A percentile compares a stretch with the other conserved stretches of the same genome.
Evolutionary conservation across 2,113 vertebrate species (phyloP).

Genomic region (Falcunculus frontatus): DNA sequence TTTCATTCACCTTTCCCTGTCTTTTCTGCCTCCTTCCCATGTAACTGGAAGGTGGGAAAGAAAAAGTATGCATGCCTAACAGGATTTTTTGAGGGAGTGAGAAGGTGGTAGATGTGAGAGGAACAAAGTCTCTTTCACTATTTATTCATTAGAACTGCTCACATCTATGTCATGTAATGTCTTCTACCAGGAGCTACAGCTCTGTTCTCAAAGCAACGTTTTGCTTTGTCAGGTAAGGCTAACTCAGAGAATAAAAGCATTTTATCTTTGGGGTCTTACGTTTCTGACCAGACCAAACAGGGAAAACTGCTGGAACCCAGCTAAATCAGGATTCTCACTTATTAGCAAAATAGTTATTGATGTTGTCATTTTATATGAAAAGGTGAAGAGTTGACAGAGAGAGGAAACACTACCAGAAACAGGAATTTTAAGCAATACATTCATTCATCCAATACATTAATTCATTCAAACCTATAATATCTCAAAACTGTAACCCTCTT

Average conservation of each 20-base stretch:
- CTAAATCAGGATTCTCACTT: neutral
- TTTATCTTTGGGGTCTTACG: neutral
- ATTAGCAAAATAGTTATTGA: neutral
- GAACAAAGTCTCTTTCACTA: neutral
- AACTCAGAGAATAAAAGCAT: neutral
- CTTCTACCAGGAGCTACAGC: neutral
- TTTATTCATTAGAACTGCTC: neutral
- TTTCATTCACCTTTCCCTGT: neutral
- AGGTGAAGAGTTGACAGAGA: neutral
- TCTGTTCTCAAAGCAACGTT: neutral
- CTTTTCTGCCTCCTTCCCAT: neutral
- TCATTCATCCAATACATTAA: neutral
- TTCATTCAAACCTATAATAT: neutral
- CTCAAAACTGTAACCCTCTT: neutral
- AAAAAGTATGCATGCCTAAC: neutral
- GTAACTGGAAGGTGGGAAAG: neutral
- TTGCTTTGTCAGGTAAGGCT: neutral
- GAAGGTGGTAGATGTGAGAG: neutral
- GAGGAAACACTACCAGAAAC: neutral
- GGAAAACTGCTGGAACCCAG: neutral
- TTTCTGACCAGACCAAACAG: neutral
- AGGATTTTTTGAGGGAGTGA: neutral
- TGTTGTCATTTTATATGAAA: neutral
- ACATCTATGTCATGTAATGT: neutral
- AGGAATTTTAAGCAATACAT: neutral